Percentiles rank a stretch among this genome's conserved stretches.
phyloP scores from a whole-genome alignment of 2,888 invertebrate species.

The Silvanus unidentatus region DNA sequence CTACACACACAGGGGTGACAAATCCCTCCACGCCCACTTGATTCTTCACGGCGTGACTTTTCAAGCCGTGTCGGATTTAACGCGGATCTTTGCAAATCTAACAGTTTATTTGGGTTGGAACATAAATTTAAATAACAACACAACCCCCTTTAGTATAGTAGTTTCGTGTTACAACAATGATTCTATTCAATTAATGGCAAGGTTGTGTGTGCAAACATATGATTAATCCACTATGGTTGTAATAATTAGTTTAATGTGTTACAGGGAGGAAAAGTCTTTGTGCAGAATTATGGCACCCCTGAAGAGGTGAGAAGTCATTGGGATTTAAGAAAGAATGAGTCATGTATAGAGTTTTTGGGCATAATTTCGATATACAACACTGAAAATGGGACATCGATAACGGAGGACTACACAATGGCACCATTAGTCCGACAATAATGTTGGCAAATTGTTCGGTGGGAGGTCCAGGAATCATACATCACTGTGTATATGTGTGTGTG shows the following conservation, averaged over 20 bases:
- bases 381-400: not conserved
- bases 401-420: constrained; percentile 36
- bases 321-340: too few relatives aligned
- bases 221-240: too few relatives aligned
- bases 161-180: too few relatives aligned
- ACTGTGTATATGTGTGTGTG: constrained; percentile 23
- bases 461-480: constrained; percentile 44
- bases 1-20: constrained; percentile 37
- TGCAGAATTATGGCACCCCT: too few relatives aligned
- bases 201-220: too few relatives aligned
- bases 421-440: constrained; percentile 47
- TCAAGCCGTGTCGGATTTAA: constrained; percentile 47
- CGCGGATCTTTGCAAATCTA: constrained; percentile 9
- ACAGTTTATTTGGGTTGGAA: not conserved
- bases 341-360: too few relatives aligned
- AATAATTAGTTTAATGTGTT: too few relatives aligned
- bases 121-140: constrained; percentile 19
- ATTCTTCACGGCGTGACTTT: constrained; percentile 48
- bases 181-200: too few relatives aligned
- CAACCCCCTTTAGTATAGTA: too few relatives aligned
- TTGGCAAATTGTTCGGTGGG: constrained; percentile 48
- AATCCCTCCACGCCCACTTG: constrained; percentile 47
- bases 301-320: too few relatives aligned
- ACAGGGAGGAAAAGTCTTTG: too few relatives aligned
- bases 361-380: too few relatives aligned